Percentiles rank a stretch among this genome's conserved stretches.
phyloP scores from a whole-genome alignment of 2,797 vertebrate species.

The Phyllotis vaccarum region DNA sequence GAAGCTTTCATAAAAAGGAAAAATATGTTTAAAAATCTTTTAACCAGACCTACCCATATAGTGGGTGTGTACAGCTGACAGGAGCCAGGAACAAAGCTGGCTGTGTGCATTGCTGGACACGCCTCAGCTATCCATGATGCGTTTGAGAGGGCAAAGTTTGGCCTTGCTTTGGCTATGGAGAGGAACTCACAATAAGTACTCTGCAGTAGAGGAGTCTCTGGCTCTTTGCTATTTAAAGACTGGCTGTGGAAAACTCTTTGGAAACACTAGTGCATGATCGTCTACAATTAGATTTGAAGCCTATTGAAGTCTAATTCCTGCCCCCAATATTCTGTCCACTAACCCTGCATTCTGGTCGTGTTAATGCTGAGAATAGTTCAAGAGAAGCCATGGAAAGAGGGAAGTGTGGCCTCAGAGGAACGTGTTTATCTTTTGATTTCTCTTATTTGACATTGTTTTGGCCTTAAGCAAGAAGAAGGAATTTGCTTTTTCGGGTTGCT shows the following conservation, averaged over 20 bases:
- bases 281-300: not conserved
- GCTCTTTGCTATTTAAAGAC: slow-evolving; percentile 49
- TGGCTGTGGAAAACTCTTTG: slow-evolving; percentile 58
- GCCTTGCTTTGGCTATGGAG: slow-evolving; percentile 33
- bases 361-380: slow-evolving; percentile 69
- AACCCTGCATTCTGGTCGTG: not conserved
- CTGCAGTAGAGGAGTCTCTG: slow-evolving; percentile 6
- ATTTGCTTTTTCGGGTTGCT: slow-evolving; percentile 67
- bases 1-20: not conserved
- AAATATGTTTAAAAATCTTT: not conserved
- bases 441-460: slow-evolving; percentile 81
- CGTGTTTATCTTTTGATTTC: slow-evolving; percentile 78
- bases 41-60: not conserved
- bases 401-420: slow-evolving; percentile 46
- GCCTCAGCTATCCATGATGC: slow-evolving; percentile 9
- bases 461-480: slow-evolving; percentile 77
- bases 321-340: not conserved
- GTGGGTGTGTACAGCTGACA: not conserved
- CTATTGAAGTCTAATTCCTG: slow-evolving; percentile 31
- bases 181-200: slow-evolving; percentile 37
- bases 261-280: not conserved
- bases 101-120: not conserved
- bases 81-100: slow-evolving; percentile 22
- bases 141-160: slow-evolving; percentile 39
- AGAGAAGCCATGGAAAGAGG: slow-evolving; percentile 53